Evolutionary conservation across 2,113 vertebrate genomes (phyloP).

Genomic region (Tretioscincus oriximinensis): DNA sequence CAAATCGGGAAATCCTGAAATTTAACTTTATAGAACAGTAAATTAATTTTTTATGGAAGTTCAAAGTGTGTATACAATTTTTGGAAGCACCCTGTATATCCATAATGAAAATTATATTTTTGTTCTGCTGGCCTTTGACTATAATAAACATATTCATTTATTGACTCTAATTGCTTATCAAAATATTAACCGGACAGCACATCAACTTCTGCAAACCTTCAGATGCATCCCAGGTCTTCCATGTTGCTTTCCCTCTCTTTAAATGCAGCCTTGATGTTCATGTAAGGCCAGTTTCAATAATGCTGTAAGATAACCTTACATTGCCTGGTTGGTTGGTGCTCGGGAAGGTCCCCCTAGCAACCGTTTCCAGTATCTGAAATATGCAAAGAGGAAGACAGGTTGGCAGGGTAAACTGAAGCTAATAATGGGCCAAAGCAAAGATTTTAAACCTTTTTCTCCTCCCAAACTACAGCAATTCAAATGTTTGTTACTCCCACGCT

Average conservation of each 20-base stretch:
- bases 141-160: no score
- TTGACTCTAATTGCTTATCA: neutral
- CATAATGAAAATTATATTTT: neutral
- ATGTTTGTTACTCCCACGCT: neutral
- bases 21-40: no score
- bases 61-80: no score
- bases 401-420: rapidly evolving
- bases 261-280: neutral
- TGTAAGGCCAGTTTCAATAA: neutral
- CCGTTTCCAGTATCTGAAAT: rapidly evolving
- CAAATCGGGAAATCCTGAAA: no score
- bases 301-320: neutral
- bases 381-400: neutral
- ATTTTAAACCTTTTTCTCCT: neutral
- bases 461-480: neutral
- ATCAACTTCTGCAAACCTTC: neutral
- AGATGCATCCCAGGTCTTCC: neutral
- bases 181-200: neutral
- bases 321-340: neutral
- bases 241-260: neutral
- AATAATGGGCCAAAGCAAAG: neutral
- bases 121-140: neutral
- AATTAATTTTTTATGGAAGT: no score
- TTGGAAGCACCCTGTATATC: no score
- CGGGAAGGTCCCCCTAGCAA: neutral